A percentile compares a stretch with the other conserved stretches of the same genome.
These are phyloP conservation scores for Aelia acuminata DNA, from an alignment of 2,888 invertebrate species.

Conservation along the genomic window DNA sequence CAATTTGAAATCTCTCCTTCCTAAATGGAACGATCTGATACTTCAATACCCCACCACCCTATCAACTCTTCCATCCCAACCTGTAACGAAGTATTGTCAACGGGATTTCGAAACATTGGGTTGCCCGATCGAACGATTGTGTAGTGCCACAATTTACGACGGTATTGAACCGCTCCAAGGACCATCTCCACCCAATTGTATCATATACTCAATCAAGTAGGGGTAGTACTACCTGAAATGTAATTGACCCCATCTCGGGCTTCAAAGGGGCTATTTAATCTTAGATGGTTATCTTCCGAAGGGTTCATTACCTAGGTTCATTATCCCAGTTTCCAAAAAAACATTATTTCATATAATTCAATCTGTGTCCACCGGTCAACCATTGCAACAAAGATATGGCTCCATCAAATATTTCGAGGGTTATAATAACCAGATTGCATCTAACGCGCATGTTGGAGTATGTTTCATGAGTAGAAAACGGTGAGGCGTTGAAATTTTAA, in stretches of 20 bases:
- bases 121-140: too few relatives aligned
- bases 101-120: too few relatives aligned
- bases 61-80: neutral
- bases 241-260: neutral
- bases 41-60: neutral
- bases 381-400: too few relatives aligned
- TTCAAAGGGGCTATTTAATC: neutral
- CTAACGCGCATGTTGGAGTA: too few relatives aligned
- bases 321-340: neutral
- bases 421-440: too few relatives aligned
- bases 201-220: neutral
- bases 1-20: neutral
- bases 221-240: too few relatives aligned
- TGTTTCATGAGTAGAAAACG: too few relatives aligned
- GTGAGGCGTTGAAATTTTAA: too few relatives aligned
- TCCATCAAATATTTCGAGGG: too few relatives aligned
- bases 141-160: neutral
- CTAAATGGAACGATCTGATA: neutral
- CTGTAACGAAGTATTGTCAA: neutral
- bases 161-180: neutral
- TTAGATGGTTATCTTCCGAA: neutral
- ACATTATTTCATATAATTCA: too few relatives aligned
- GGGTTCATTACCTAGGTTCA: neutral
- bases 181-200: neutral
- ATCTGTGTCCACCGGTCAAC: too few relatives aligned